Evolutionary conservation across 2,888 invertebrate genomes (phyloP), one percentile per base, ranked within the genome.

Genomic region (Crioceris asparagi): DNA sequence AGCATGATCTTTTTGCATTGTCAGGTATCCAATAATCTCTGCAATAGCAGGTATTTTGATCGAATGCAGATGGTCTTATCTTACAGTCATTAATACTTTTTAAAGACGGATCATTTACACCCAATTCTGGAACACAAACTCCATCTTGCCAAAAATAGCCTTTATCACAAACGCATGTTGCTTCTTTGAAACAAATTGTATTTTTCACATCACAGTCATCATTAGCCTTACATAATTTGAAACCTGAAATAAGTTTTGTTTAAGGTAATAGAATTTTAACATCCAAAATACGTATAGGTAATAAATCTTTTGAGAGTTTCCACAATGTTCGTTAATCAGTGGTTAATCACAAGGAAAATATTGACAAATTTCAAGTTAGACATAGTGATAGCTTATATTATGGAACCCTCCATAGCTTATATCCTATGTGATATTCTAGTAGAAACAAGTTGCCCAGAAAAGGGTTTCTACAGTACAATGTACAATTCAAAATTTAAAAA

Each of bases 21-120:
- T 43, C 47, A 12, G 41, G 46, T 35, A 52, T 53, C 49, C 53
- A 55, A 33, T 52, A 55, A 25, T 48, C 40, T 27, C 43, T 48
- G 32, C 55, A 55, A 36, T 47, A 52, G 32, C 55, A 55, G 12
- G 43, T 32, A 17, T 48, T 40, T 6, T 40, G 25, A 3, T 38
- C 27, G 5, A 45, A 29, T 35, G 44, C 43, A 14, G 48, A 48
- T 23, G 55, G 52, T 43, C 48, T 51, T 5, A 55, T 47, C 8
- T 39, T 33, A 40, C 55, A 55, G 23, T 51, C 47, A 4, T 12
- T 35, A 27, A 42, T 43, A 5, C 32, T 35, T 16, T 17, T 29
- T 29, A 48, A 45, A 16, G 15, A 17, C 2, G 36, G 11, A 35
- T 47, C 45, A 1, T 15, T 15, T 33, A 55, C 42, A 1, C 55